Evolutionary conservation across 2,888 invertebrate genomes (phyloP), one percentile per base, ranked within the genome.

Genomic region (Eumerus sabulonum): DNA sequence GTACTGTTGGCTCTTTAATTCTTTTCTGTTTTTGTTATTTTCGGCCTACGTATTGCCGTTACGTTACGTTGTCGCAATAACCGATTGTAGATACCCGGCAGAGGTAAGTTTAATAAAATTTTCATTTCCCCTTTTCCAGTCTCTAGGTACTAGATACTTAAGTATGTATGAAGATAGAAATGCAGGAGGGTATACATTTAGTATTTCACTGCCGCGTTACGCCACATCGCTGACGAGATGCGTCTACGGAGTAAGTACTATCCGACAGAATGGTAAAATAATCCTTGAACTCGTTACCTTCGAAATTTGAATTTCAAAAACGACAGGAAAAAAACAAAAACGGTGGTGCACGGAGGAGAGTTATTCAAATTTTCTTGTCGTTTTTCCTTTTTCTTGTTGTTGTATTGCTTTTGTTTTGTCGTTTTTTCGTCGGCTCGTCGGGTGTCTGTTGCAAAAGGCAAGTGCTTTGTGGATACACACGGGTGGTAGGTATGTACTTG

Each of bases 201-300:
- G 53, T 64, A 42, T 57, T 57, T 67, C 57, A 67, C 57, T 67
- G 19, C 27, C 57, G 57, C 42, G 56, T 57, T 57, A 57, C 67
- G 57, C 57, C 35, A 27, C 13, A 27, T 4, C 27, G 27, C 7
- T 7, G 7, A 27, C 27, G 27, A 27, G 27, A 27, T 27, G 7
- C 27, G 27, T 27, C 27, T 27, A 2, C 27, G 27, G 7, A 27
- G 35, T 42, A 17, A 36, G 12, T 45, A 45, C 5, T 14, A 14
- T 3, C 17, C 14, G n/a, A n/a, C 16, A 50, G 62, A 50, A 70
- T 40, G 53, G 38, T 19, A 18, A 14, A 67, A 67, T 47, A 74
- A 74, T 79, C 79, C 79, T 79, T 79, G 79, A 79, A 79, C 79
- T 79, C 74, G 79, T 79, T 79, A 79, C 79, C 79, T 79, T 79